Percentiles rank a stretch among this genome's conserved stretches.
Evolutionary conservation across 2,113 vertebrate genomes (phyloP).

Genomic region (Glareola pratincola): DNA sequence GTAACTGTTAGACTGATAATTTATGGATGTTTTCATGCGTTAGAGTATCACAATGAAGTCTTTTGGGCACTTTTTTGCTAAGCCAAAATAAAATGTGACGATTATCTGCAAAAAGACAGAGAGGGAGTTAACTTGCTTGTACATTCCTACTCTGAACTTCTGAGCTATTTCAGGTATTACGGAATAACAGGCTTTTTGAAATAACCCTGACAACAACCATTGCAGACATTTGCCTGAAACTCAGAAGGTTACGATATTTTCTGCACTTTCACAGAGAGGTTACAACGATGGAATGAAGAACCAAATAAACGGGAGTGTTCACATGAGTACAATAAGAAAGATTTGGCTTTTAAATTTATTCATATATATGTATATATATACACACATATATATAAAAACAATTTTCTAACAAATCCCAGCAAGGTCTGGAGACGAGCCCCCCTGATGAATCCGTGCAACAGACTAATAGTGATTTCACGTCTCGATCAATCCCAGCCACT

Average conservation of each 20-base stretch:
- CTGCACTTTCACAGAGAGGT: not conserved
- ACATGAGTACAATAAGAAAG: not conserved
- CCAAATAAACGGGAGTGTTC: not conserved
- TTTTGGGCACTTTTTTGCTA: not conserved
- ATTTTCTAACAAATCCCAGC: not conserved
- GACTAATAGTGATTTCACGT: not conserved
- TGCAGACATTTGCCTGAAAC: not conserved
- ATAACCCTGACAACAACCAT: not conserved
- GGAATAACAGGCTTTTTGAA: not conserved
- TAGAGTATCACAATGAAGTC: not conserved
- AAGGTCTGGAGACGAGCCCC: not conserved
- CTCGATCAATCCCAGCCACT: not conserved
- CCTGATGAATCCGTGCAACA: not conserved
- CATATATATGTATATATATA: too few species aligned
- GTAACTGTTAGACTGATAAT: conserved; percentile 26
- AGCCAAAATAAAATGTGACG: not conserved
- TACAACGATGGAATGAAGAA: not conserved
- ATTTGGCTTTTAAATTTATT: not conserved
- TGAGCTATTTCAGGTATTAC: not conserved
- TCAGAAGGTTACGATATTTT: not conserved
- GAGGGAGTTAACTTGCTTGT: not conserved
- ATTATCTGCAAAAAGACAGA: not conserved
- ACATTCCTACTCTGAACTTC: not conserved
- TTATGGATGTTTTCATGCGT: conserved; percentile 37
- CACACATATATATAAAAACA: not conserved